A percentile compares a stretch with the other conserved stretches of the same genome.
Evolutionary conservation across 2,888 invertebrate genomes (phyloP).

Genomic region (Meteorus colon): DNA sequence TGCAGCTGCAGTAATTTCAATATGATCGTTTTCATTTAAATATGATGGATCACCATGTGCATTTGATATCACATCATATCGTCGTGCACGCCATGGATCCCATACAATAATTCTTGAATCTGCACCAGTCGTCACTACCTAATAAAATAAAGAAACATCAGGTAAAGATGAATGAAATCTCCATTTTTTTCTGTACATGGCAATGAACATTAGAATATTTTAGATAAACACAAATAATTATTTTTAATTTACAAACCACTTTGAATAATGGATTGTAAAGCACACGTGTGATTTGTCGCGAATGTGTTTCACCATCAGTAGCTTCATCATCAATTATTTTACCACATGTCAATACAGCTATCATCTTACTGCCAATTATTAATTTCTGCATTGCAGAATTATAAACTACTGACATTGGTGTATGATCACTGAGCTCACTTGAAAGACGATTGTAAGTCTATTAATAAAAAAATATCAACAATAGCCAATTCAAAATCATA

Average conservation of each 20-base stretch:
- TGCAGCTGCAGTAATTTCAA: constrained; percentile 85
- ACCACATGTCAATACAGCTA: constrained; percentile 80
- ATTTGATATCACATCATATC: constrained; percentile 80
- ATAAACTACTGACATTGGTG: constrained; percentile 78
- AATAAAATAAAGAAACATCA: constrained; percentile 46
- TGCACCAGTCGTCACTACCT: constrained; percentile 83
- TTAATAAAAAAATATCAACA: background rate
- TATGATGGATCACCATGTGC: constrained; percentile 80
- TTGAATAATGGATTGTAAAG: constrained; percentile 86
- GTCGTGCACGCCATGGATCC: constrained; percentile 84
- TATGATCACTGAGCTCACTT: constrained; percentile 78
- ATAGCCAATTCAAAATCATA: background rate
- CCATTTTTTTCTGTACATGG: background rate
- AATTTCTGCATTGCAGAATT: constrained; percentile 80
- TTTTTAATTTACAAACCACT: constrained; percentile 67
- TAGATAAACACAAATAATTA: background rate
- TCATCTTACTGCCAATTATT: constrained; percentile 79
- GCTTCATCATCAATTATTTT: constrained; percentile 80
- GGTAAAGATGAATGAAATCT: background rate
- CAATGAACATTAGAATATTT: background rate
- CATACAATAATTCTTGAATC: constrained; percentile 89
- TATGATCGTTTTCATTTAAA: constrained; percentile 79
- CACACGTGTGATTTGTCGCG: constrained; percentile 80
- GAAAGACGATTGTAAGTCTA: constrained; percentile 82
- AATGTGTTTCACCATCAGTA: constrained; percentile 84